phyloP scores from a whole-genome alignment of 2,888 invertebrate genomes.

The Xestia ashworthii region DNA sequence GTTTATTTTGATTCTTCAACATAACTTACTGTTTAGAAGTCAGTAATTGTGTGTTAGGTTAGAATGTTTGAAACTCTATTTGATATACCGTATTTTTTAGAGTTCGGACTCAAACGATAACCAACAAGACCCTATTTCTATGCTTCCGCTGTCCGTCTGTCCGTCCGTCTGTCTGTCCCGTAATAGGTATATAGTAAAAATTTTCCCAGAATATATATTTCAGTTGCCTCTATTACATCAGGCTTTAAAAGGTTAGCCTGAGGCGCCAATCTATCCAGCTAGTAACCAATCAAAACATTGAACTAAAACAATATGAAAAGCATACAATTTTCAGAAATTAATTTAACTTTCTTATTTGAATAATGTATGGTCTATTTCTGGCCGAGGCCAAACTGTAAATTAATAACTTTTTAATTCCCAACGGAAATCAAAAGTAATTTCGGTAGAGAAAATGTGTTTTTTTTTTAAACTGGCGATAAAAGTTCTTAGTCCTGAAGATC shows the following conservation, averaged over 20 bases:
- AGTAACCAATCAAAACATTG: slow-evolving; percentile 20
- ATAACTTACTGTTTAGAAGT: background rate
- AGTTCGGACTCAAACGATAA: too few relatives aligned
- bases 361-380: slow-evolving; percentile 3
- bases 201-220: too few relatives aligned
- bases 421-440: background rate
- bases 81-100: background rate
- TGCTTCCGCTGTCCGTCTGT: too few relatives aligned
- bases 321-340: slow-evolving; percentile 7
- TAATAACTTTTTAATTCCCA: background rate
- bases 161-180: too few relatives aligned
- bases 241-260: background rate
- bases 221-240: too few relatives aligned
- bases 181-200: too few relatives aligned
- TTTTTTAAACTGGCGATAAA: slow-evolving; percentile 5
- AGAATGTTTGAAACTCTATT: background rate
- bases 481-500: slow-evolving; percentile 15
- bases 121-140: too few relatives aligned
- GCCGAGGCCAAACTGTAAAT: background rate
- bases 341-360: slow-evolving; percentile 24
- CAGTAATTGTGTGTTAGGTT: background rate
- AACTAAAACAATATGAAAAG: slow-evolving; percentile 10
- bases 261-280: background rate
- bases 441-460: background rate
- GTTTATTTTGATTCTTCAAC: slow-evolving; percentile 12